A percentile compares a stretch with the other conserved stretches of the same genome.
phyloP scores from a whole-genome alignment of 35 echinoderm and acorn worm species.

The Anneissia japonica region DNA sequence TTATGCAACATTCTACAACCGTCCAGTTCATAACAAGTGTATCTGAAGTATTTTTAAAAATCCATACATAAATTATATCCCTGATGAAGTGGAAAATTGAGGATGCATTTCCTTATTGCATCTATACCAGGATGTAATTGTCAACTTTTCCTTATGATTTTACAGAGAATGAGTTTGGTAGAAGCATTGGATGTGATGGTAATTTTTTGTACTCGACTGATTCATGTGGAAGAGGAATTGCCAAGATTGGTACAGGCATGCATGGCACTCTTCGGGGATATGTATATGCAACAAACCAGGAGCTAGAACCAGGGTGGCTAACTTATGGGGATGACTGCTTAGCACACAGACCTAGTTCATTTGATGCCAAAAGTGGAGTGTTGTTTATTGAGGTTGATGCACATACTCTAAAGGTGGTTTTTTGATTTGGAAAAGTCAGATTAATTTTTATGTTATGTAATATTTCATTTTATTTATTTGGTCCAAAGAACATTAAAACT shows the following conservation, averaged over 20 bases:
- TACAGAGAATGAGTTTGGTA: slow-evolving; percentile 33
- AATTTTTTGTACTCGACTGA: slow-evolving; percentile 49
- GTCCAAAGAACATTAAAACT: not conserved
- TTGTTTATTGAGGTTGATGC: slow-evolving; percentile 28
- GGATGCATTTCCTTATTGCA: too few species aligned
- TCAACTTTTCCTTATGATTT: too few species aligned
- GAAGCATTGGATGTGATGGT: slow-evolving; percentile 58
- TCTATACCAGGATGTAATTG: too few species aligned
- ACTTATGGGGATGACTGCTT: slow-evolving; percentile 32
- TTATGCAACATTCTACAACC: too few species aligned
- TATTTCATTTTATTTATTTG: not conserved
- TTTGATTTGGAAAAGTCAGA: not conserved
- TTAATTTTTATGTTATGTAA: not conserved
- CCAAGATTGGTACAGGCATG: slow-evolving; percentile 73
- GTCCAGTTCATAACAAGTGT: too few species aligned
- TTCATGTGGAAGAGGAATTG: slow-evolving; percentile 48
- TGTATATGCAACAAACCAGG: slow-evolving; percentile 48
- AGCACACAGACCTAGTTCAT: slow-evolving; percentile 47
- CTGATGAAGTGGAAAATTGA: too few species aligned
- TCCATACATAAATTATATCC: too few species aligned
- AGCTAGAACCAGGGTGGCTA: slow-evolving; percentile 53
- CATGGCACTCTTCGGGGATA: slow-evolving; percentile 63
- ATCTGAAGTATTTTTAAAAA: too few species aligned
- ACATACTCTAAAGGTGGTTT: slow-evolving; percentile 50
- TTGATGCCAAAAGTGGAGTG: slow-evolving; percentile 23